Evolutionary conservation across 35 echinoderm and acorn worm genomes (phyloP), one percentile per base, ranked within the genome.

Genomic region (Apostichopus californicus): DNA sequence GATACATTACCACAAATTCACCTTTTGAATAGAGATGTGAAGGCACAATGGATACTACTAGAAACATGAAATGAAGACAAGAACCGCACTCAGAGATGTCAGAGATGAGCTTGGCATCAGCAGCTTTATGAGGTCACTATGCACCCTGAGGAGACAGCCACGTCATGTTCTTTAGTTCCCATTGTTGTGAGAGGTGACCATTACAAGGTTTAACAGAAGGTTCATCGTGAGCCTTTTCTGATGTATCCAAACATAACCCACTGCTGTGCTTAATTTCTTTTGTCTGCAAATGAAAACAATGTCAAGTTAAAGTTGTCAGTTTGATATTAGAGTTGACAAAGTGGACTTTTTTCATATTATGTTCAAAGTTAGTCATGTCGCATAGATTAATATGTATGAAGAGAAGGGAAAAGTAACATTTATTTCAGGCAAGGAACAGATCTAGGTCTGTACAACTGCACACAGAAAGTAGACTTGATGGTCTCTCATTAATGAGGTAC

Each of bases 261-360:
- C 91, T 98, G 73, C 94, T 98, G 70, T 98, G 96, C 66, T 98
- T 96, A 21, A 98, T 57, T 78, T 96, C 94, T 93, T 98, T 98
- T 1, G 96, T 94, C 96, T 98, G 96, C 17, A 91, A 61, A 79
- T 17, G 55, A 77, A 91, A 87, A 84, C 26, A 21, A 61, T 64
- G 58, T 61, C 58, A 61, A 7, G 58, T 61, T 46, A 46, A 46
- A 46, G 34, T 46, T 46, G 34, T 46, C 34, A 46, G 34, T n/a
- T n/a, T n/a, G n/a, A n/a, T n/a, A n/a, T 46, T 2, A 46, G 34
- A 46, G 3, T 46, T 46, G 34, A 46, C 34, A 34, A 2, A 3
- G 34, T 46, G 34, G 0, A 46, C 3, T 46, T 0, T 46, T 4
- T 0, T 46, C 34, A 46, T 0, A 46, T 2, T 46, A 46, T 46